Evolutionary conservation across 92 coral and sea anemone species (phyloP).

Genomic region (Pocillopora meandrina): DNA sequence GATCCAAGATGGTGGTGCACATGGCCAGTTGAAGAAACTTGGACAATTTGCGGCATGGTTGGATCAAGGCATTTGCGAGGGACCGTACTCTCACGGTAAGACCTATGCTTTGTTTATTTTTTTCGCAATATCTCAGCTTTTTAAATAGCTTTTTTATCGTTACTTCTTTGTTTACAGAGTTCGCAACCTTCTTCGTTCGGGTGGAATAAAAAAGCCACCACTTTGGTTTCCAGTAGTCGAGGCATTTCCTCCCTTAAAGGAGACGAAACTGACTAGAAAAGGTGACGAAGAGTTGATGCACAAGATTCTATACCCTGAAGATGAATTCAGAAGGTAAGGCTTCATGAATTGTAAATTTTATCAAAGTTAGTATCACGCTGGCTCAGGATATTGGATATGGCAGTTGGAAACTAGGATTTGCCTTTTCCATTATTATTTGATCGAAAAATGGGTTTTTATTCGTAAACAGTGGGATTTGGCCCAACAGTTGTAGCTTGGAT

Average conservation of each 20-base stretch:
- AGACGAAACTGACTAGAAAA: slow-evolving; percentile 80
- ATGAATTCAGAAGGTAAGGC: slow-evolving; percentile 77
- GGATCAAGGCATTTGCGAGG: slow-evolving; percentile 88
- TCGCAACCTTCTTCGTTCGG: slow-evolving; percentile 74
- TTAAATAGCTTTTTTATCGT: background rate
- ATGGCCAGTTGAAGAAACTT: background rate
- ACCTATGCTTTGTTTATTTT: background rate
- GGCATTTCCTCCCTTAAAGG: slow-evolving; percentile 77
- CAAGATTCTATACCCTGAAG: slow-evolving; percentile 80
- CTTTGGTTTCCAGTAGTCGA: slow-evolving; percentile 86
- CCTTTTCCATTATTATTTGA: too few species aligned
- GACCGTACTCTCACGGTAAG: slow-evolving; percentile 79
- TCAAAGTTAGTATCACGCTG: too few species aligned
- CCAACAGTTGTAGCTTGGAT: too few species aligned
- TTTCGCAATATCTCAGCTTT: background rate
- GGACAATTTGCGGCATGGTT: slow-evolving; percentile 47
- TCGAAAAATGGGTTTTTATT: too few species aligned
- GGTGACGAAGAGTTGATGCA: slow-evolving; percentile 74
- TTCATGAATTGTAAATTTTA: background rate
- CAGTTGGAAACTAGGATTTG: too few species aligned
- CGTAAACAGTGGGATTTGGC: too few species aligned
- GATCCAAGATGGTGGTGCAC: slow-evolving; percentile 18
- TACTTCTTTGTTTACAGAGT: slow-evolving; percentile 47
- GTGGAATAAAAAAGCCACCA: slow-evolving; percentile 65
- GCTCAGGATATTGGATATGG: too few species aligned